Base-by-base conservation (phyloP, 2,797 vertebrate genomes). In the Danio aesculapii region DNA sequence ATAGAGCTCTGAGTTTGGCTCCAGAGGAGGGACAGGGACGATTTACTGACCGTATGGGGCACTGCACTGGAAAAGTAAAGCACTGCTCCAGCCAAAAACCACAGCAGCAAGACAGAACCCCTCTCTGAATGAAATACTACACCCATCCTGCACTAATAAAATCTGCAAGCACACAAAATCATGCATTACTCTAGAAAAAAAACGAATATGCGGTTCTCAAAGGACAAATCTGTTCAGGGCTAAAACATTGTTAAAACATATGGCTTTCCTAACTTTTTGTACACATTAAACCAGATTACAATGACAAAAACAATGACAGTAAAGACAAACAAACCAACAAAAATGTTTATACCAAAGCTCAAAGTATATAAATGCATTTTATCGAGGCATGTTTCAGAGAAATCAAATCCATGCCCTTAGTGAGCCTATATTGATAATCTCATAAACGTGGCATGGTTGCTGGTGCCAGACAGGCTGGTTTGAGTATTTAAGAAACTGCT, bases 51-150 rank as follows among this genome's bases (percentile, higher is more conserved):
- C 70, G 73, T 74, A 67, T 30, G 71, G 67, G 58, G 77, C 63
- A 80, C 73, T 77, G 81, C 6, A 73, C 81, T 83, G 77, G 77
- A 84, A 86, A 82, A 74, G 63, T 59, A 77, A 67, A 84, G 75
- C 46, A 64, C 63, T 52, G 68, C 16, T 71, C 74, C 17, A 63
- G 83, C 81, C 81, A 84, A 84, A 84, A 43, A 77, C 68, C 62
- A 82, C 80, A 80, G 79, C 77, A 77, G 52, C 46, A 21, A 47
- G 77, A 64, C 66, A 79, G 74, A 72, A 11, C 58, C 66, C 75
- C 71, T 64, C 47, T 74, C 30, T 62, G 57, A 71, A 66, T 55
- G 46, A 85, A 83, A 83, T 44, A 57, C 11, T 69, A 80, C 57
- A 78, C 63, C 76, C 61, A 11, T 68, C 57, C 57, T 52, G 41